Percentiles rank a stretch among this genome's conserved stretches.
Conservation (phyloP, 2,888 invertebrate species). For the Subacronicta megacephala region DNA sequence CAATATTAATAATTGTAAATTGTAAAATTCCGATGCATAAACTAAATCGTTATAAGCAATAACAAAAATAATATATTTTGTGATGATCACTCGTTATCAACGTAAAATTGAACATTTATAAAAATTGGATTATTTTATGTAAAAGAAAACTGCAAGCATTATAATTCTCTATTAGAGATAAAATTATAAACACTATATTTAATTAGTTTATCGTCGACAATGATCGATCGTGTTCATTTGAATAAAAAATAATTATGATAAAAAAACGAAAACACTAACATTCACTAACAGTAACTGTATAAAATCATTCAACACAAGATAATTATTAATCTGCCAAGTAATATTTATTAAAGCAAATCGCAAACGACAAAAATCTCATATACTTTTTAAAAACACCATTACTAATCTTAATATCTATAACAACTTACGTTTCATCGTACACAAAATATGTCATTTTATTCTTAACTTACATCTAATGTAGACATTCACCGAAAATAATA, state of each 20-base stretch:
- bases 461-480: conserved; percentile 67
- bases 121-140: conserved; percentile 44
- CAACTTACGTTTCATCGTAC: conserved; percentile 71
- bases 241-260: conserved; percentile 63
- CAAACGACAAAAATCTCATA: conserved; percentile 73
- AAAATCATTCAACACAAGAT: conserved; percentile 77
- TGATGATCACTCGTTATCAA: conserved; percentile 65
- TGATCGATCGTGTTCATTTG: conserved; percentile 36
- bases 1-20: conserved; percentile 63
- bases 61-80: conserved; percentile 73
- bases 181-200: conserved; percentile 53
- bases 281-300: conserved; percentile 72
- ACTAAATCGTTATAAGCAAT: conserved; percentile 70
- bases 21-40: conserved; percentile 72
- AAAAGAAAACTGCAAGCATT: conserved; percentile 54
- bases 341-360: conserved; percentile 85
- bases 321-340: conserved; percentile 76
- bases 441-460: conserved; percentile 87
- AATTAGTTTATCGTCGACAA: conserved; percentile 52
- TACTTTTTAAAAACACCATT: conserved; percentile 67
- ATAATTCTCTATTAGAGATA: conserved; percentile 51
- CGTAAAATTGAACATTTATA: conserved; percentile 50
- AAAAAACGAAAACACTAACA: conserved; percentile 74
- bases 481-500: conserved; percentile 56
- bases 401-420: conserved; percentile 59